Evolutionary conservation across 2,888 invertebrate genomes (phyloP).

Genomic region (Cepaea hortensis): DNA sequence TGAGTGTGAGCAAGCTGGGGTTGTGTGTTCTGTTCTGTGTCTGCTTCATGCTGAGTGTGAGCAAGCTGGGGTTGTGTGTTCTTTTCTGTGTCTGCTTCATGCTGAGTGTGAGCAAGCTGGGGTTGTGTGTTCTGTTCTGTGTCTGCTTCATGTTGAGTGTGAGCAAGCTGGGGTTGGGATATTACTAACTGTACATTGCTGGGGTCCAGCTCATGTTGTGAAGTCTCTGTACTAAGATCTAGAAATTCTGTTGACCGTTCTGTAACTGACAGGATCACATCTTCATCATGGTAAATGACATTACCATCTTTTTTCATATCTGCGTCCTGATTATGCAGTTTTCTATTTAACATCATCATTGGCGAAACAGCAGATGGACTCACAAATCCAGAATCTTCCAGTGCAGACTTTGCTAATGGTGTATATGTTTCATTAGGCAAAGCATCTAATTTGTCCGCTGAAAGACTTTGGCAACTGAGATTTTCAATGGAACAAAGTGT

Average conservation of each 20-base stretch:
- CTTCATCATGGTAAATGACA: neutral
- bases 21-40: neutral
- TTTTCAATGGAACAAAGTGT: neutral
- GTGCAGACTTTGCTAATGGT: neutral
- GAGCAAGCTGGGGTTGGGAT: neutral
- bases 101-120: too few relatives aligned
- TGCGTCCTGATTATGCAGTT: neutral
- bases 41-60: neutral
- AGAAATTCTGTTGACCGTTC: neutral
- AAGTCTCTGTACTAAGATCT: neutral
- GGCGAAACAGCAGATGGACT: conserved; percentile 14
- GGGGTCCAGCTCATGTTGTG: neutral
- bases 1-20: too few relatives aligned
- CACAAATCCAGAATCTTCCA: conserved; percentile 37
- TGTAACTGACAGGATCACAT: conserved; percentile 22
- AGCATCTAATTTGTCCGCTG: neutral
- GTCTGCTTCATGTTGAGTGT: neutral
- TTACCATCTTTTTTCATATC: neutral
- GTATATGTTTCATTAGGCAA: neutral
- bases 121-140: neutral
- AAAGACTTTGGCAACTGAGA: neutral
- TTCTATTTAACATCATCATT: neutral
- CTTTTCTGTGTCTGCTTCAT: neutral
- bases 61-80: too few relatives aligned
- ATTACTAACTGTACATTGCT: neutral